Percentiles rank a stretch among this genome's conserved stretches.
Evolutionary conservation across 2,888 invertebrate genomes (phyloP).

Genomic region (Rhingia rostrata): DNA sequence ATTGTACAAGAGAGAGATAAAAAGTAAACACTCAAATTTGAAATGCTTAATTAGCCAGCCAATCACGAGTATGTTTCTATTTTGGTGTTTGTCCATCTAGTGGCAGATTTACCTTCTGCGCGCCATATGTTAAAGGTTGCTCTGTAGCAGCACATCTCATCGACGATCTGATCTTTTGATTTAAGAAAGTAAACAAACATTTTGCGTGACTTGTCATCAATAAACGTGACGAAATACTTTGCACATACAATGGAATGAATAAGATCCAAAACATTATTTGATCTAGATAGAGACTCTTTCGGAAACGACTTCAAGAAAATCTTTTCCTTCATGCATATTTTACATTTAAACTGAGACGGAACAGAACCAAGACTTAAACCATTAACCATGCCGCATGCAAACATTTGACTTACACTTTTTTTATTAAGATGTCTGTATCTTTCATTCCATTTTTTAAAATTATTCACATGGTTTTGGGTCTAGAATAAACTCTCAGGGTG

Average conservation of each 20-base stretch:
- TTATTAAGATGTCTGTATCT: slow-evolving; percentile 51
- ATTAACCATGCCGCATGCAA: slow-evolving; percentile 37
- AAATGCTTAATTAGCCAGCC: no score
- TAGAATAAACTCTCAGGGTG: slow-evolving; percentile 8
- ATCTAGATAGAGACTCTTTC: slow-evolving; percentile 15
- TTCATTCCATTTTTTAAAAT: slow-evolving; percentile 37
- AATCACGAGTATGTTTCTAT: no score
- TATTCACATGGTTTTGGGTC: no score
- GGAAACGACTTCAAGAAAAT: slow-evolving; percentile 50
- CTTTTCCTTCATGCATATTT: slow-evolving; percentile 59
- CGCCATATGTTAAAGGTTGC: no score
- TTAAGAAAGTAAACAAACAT: slow-evolving; percentile 66
- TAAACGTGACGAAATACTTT: slow-evolving; percentile 69
- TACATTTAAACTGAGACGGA: slow-evolving; percentile 20
- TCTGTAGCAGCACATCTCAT: no score
- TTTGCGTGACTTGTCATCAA: slow-evolving; percentile 63
- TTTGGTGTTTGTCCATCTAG: no score
- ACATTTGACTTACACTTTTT: slow-evolving; percentile 31
- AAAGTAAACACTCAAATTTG: no score
- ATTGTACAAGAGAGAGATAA: no score
- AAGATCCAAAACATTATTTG: slow-evolving; percentile 50
- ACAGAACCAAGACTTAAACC: slow-evolving; percentile 18
- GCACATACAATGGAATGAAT: slow-evolving; percentile 67
- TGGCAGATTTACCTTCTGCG: no score
- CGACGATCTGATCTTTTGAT: slow-evolving; percentile 52